These are phyloP conservation scores for Ypsolopha sequella DNA, from an alignment of 2,888 invertebrate species.

Conservation along the genomic window DNA sequence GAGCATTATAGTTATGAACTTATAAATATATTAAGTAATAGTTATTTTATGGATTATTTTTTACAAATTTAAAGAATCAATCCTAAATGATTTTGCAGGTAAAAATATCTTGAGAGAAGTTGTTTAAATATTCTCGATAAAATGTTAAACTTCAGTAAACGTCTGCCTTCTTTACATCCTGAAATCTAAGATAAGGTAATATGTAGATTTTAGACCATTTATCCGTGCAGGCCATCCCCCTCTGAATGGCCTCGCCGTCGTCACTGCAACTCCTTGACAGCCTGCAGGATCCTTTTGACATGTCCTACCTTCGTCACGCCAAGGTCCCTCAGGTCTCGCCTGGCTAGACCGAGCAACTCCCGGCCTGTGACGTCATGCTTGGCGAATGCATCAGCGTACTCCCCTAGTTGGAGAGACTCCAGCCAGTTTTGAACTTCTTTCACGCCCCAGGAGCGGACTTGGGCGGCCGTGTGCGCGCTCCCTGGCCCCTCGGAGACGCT, in stretches of 20 bases:
- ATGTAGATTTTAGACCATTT: too few species aligned
- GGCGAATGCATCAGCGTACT: conserved; percentile 92
- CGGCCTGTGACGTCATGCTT: conserved; percentile 93
- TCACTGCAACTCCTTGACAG: conserved; percentile 83
- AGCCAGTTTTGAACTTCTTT: conserved; percentile 94
- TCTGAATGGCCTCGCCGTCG: conserved; percentile 60
- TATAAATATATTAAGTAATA: too few species aligned
- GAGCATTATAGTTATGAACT: too few species aligned
- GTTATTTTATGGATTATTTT: too few species aligned
- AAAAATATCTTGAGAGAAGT: too few species aligned
- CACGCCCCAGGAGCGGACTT: conserved; percentile 79
- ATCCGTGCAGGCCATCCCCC: conserved; percentile 42
- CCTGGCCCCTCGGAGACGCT: conserved; percentile 46
- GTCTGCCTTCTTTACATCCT: too few species aligned
- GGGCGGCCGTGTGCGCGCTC: conserved; percentile 28
- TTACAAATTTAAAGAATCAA: too few species aligned
- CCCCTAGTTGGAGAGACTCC: conserved; percentile 87
- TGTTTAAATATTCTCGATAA: too few species aligned
- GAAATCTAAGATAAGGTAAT: too few species aligned
- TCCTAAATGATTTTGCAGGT: too few species aligned
- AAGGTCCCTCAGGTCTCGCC: conserved; percentile 89
- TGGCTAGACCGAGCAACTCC: conserved; percentile 87
- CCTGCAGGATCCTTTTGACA: conserved; percentile 93
- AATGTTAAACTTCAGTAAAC: too few species aligned
- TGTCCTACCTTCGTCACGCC: conserved; percentile 97